Conservation (phyloP, 2,113 vertebrate genomes). For the Megalops atlanticus region DNA sequence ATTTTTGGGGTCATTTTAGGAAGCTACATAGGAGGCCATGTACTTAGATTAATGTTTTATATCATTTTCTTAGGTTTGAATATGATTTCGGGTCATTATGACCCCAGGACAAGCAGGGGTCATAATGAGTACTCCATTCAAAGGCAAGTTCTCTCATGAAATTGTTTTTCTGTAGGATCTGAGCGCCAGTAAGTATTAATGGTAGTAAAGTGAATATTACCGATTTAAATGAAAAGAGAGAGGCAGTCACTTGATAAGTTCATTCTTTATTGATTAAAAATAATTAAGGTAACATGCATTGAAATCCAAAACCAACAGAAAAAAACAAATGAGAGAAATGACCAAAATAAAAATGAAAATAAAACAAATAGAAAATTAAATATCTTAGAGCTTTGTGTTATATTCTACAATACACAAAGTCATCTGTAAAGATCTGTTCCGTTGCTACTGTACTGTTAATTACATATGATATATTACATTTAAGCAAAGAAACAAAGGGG, state of each 20-base stretch:
- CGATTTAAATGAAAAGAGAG: not conserved
- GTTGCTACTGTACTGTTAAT: slow-evolving; percentile 53
- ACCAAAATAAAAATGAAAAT: slow-evolving; percentile 44
- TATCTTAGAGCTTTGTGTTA: slow-evolving; percentile 79
- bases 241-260: slow-evolving; percentile 63
- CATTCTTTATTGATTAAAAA: slow-evolving; percentile 94
- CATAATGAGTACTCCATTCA: too few relatives aligned
- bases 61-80: too few relatives aligned
- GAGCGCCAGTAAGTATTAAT: too few relatives aligned
- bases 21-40: too few relatives aligned
- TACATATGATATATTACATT: slow-evolving; percentile 30
- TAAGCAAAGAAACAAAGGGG: slow-evolving; percentile 44
- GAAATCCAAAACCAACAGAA: slow-evolving; percentile 83
- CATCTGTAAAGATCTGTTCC: slow-evolving; percentile 61
- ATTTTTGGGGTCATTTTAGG: too few relatives aligned
- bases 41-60: too few relatives aligned
- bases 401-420: slow-evolving; percentile 68
- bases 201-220: not conserved
- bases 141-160: too few relatives aligned
- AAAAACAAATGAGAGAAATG: slow-evolving; percentile 42
- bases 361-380: slow-evolving; percentile 59
- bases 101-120: too few relatives aligned
- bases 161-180: too few relatives aligned
- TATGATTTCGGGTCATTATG: too few relatives aligned
- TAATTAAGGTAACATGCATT: slow-evolving; percentile 87